A percentile compares a stretch with the other conserved stretches of the same genome.
These are phyloP conservation scores for Sepioteuthis lessoniana DNA, from an alignment of 2,888 invertebrate genomes.

Conservation along the genomic window DNA sequence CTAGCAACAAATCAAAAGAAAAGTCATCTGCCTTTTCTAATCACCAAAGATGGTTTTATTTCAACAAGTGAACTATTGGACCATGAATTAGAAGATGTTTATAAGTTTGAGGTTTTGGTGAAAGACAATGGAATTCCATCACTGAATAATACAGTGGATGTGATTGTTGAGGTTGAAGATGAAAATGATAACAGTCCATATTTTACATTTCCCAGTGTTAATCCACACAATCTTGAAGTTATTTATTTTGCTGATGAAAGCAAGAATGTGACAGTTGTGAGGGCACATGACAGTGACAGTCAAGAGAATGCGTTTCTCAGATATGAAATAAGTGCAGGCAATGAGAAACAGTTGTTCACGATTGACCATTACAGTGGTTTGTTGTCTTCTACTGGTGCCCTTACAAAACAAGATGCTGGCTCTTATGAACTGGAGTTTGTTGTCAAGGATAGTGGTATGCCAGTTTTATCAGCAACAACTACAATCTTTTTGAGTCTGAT, in stretches of 20 bases:
- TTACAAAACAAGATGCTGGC: constrained; percentile 33
- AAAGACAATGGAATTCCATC: neutral
- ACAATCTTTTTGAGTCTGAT: neutral
- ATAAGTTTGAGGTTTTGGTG: constrained; percentile 20
- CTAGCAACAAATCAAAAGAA: neutral
- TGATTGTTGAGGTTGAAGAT: constrained; percentile 20
- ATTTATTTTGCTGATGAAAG: neutral
- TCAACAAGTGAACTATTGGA: constrained; percentile 21
- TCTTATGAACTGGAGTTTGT: neutral
- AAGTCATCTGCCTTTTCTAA: neutral
- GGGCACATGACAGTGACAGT: constrained; percentile 21
- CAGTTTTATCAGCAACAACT: constrained; percentile 10
- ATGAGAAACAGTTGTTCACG: constrained; percentile 12
- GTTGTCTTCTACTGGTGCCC: constrained; percentile 33
- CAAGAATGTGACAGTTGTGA: constrained; percentile 11
- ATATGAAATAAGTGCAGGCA: constrained; percentile 23
- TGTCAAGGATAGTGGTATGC: neutral
- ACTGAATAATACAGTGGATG: constrained; percentile 23
- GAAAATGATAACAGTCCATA: constrained; percentile 33
- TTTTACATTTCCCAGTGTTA: constrained; percentile 10
- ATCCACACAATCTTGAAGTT: neutral
- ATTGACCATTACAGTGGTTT: constrained; percentile 33
- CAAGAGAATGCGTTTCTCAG: neutral
- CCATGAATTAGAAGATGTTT: constrained; percentile 33
- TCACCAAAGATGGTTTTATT: neutral